These are phyloP conservation scores for Siniperca knerii DNA, from an alignment of 2,113 vertebrate species.

Conservation along the genomic window DNA sequence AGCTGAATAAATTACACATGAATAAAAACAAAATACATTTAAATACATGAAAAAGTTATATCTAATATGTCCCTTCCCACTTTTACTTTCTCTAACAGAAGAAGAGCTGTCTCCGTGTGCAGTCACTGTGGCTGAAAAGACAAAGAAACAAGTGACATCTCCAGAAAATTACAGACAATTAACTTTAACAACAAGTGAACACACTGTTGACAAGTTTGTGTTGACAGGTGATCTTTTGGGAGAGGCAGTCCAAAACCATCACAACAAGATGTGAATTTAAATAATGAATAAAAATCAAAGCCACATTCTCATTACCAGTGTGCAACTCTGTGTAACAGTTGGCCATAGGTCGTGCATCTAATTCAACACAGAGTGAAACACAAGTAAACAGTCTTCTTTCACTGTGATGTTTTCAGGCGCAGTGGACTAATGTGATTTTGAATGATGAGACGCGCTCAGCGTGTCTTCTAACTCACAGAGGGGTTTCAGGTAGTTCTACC, in stretches of 20 bases:
- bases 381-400: conserved; percentile 53
- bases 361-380: conserved; percentile 43
- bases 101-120: neutral
- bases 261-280: neutral
- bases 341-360: conserved; percentile 20
- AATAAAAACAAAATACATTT: neutral
- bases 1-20: neutral
- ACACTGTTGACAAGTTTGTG: conserved; percentile 6
- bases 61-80: neutral
- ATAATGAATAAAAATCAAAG: neutral
- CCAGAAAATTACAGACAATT: conserved; percentile 34
- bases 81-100: neutral
- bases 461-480: conserved; percentile 57
- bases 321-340: conserved; percentile 11
- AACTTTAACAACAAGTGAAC: conserved; percentile 17
- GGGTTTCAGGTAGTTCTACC: conserved; percentile 60
- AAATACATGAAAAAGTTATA: neutral
- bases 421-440: conserved; percentile 66
- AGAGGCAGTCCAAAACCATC: neutral
- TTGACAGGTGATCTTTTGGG: conserved; percentile 27
- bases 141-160: conserved; percentile 1
- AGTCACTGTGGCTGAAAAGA: conserved; percentile 12
- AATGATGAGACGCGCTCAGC: conserved; percentile 62
- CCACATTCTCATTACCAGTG: neutral
- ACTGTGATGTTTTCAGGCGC: conserved; percentile 35